Base-by-base conservation (phyloP, 2,797 vertebrate genomes). In the Pangasius larnaudii region DNA sequence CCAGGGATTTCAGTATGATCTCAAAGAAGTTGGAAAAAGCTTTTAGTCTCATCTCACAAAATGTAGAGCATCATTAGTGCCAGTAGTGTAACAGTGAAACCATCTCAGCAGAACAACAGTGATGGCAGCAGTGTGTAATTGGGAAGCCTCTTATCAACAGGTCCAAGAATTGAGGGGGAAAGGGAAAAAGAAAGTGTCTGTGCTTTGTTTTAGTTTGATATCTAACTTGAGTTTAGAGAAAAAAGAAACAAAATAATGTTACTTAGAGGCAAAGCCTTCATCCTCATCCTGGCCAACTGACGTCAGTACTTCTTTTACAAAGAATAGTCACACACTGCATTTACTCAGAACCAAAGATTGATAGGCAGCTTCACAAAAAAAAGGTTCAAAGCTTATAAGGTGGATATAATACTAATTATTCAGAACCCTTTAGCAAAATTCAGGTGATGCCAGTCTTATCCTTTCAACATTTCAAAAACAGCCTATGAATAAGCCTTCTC, bases 21-120 rank as follows among this genome's bases (percentile, higher is more conserved):
- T 65, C 36, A n/a, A 7, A 51, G 18, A 72, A 84, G 39, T 77
- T 61, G 36, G 58, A 86, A 75, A 87, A 89, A 72, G 85, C 81
- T 87, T 85, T 87, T 63, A 89, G 72, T 39, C 72, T 80, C 74
- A 77, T 39, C 67, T 46, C 46, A 78, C 33, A 84, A 83, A 89
- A 87, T 80, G 39, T 74, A 63, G 83, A 87, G 82, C 49, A 80
- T 85, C 82, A 89, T 89, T 87, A 89, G 74, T 72, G 74, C 3
- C 53, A 36, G 65, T 58, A 56, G 53, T 85, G 53, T 61, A 80
- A 72, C n/a, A 80, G 42, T 69, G 75, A 65, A 85, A 46, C 39
- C 63, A 61, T 84, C 53, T 56, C 33, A 24, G 9, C 72, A 79
- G 30, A 71, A 61, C 49, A 84, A 49, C 24, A 3, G 49, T 27